Evolutionary conservation across 2,888 invertebrate species (phyloP), one percentile per base, ranked within the genome.

Genomic region (Amphiduros pacificus): DNA sequence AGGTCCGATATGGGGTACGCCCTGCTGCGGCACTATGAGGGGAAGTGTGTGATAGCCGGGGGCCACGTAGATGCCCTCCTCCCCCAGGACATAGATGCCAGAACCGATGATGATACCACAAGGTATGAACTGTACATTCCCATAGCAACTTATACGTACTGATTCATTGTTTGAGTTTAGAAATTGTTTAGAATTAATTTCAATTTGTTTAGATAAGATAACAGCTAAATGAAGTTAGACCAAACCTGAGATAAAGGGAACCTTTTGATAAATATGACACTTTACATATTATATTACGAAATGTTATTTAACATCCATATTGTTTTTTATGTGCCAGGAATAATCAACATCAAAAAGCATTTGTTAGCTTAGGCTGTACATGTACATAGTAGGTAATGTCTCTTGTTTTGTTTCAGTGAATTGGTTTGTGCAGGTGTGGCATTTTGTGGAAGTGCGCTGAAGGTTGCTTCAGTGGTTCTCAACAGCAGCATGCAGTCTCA

Each of bases 391-490:
- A n/a, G n/a, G n/a, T n/a, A n/a, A n/a, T n/a, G n/a, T n/a, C n/a
- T n/a, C n/a, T n/a, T n/a, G n/a, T n/a, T n/a, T n/a, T n/a, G n/a
- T n/a, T n/a, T n/a, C n/a, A n/a, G n/a, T 14, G 58, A 58, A 14
- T 50, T 51, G 6, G 27, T 58, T 24, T n/a, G 56, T 6, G 40
- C 53, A 17, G 68, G 68, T 1, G 28, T 68, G 14, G 64, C 65
- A 1, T 68, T 68, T 27, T 67, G 66, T 27, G 66, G 68, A 5
- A 44, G 53, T 22, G 26, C 29, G 36, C 17, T 68, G 22, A 48
- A 61, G 22, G 63, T 67, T 29, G 66, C 68, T 0, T 67, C 68
- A 4, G 65, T 64, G 4, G 36, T 67, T 14, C 29, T 68, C 4
- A 20, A 20, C 11, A n/a, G 31, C 4, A 29, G 24, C 3, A 44